Percentiles rank a stretch among this genome's conserved stretches.
These are phyloP conservation scores for Akabosia matsudoensis DNA, from an alignment of 1,140 invertebrate species.

Conservation along the genomic window DNA sequence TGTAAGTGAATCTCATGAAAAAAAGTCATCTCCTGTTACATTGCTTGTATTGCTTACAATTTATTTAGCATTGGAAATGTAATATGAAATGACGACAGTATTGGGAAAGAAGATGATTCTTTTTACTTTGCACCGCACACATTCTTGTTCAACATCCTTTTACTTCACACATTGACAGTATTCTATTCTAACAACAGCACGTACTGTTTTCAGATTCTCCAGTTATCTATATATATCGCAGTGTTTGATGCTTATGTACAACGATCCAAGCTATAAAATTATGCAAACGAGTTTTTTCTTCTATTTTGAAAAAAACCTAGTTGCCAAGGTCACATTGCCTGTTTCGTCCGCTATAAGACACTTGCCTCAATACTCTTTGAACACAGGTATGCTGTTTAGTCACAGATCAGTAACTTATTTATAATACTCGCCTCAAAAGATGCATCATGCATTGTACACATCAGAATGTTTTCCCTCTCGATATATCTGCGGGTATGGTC, in stretches of 20 bases:
- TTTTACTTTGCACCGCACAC: too few species aligned
- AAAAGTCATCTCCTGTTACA: too few species aligned
- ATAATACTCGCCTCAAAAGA: not conserved
- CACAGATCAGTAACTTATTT: not conserved
- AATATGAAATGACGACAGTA: too few species aligned
- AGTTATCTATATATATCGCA: not conserved
- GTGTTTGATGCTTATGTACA: not conserved
- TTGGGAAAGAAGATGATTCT: too few species aligned
- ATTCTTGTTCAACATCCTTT: too few species aligned
- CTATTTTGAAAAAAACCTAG: slow-evolving; percentile 34
- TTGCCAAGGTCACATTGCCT: slow-evolving; percentile 38
- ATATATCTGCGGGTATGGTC: too few species aligned
- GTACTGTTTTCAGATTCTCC: not conserved
- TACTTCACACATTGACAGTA: not conserved
- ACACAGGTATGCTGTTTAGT: not conserved
- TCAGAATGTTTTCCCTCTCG: not conserved
- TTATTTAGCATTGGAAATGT: too few species aligned
- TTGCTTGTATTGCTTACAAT: too few species aligned
- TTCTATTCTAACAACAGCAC: not conserved
- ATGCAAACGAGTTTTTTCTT: slow-evolving; percentile 46
- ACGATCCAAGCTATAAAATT: slow-evolving; percentile 39
- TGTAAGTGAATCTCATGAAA: too few species aligned
- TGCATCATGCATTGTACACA: not conserved
- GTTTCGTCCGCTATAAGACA: slow-evolving; percentile 39
- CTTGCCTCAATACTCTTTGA: not conserved